Evolutionary conservation across 2,797 vertebrate genomes (phyloP).

Genomic region (Enteromius afrohamiltoni): DNA sequence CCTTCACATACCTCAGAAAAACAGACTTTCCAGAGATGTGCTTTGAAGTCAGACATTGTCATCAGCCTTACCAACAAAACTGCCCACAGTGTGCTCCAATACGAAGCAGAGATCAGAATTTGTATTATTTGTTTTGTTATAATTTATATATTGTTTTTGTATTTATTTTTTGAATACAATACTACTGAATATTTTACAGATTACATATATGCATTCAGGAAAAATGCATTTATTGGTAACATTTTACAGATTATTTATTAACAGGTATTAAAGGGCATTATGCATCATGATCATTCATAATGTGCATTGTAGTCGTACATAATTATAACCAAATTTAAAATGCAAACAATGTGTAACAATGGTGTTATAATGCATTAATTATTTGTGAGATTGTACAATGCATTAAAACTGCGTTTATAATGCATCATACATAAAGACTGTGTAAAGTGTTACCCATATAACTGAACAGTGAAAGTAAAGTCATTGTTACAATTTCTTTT

Average conservation of each 20-base stretch:
- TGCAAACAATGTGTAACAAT: neutral
- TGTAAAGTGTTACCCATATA: too few species aligned
- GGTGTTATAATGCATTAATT: neutral
- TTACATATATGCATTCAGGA: neutral
- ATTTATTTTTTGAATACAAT: neutral
- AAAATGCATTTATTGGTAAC: neutral
- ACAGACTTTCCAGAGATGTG: conserved; percentile 15
- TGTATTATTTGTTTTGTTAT: neutral
- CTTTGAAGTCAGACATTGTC: conserved; percentile 19
- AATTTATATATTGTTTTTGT: neutral
- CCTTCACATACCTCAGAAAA: neutral
- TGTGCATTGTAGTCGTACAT: neutral
- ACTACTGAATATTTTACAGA: neutral
- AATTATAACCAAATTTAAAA: neutral
- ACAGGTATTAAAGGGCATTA: neutral
- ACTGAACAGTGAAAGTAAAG: too few species aligned
- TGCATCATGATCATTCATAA: neutral
- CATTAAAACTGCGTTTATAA: too few species aligned
- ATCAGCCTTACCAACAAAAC: conserved; percentile 16
- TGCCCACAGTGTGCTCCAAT: neutral
- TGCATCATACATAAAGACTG: too few species aligned
- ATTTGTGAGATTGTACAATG: neutral
- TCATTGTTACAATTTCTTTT: neutral
- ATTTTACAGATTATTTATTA: neutral
- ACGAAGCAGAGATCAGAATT: neutral